phyloP scores from a whole-genome alignment of 2,797 vertebrate genomes.

The Lepilemur septentrionalis region DNA sequence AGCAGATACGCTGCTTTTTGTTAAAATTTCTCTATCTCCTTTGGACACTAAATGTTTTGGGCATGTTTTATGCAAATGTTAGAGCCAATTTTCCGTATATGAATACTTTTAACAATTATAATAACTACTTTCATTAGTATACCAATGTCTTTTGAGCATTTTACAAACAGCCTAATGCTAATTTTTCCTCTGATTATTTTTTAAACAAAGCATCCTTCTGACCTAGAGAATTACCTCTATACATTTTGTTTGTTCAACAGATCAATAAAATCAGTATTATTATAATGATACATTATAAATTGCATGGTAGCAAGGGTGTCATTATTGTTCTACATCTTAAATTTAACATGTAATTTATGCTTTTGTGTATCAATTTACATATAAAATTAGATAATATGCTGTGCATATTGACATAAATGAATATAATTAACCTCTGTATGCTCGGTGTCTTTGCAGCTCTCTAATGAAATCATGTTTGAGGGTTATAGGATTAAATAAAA shows the following conservation, averaged over 20 bases:
- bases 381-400: slow-evolving; percentile 73
- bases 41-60: neutral
- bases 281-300: neutral
- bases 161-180: neutral
- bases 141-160: neutral
- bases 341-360: slow-evolving; percentile 70
- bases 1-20: neutral
- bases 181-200: neutral
- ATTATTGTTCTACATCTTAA: slow-evolving; percentile 69
- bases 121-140: neutral
- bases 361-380: slow-evolving; percentile 71
- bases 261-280: neutral
- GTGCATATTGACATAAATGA: slow-evolving; percentile 68
- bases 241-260: neutral
- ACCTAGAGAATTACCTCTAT: neutral
- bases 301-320: neutral
- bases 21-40: neutral
- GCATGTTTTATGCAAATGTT: neutral
- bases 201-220: neutral
- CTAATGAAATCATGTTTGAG: slow-evolving; percentile 56
- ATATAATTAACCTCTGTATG: slow-evolving; percentile 76
- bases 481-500: slow-evolving; percentile 57
- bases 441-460: slow-evolving; percentile 45
- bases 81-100: neutral
- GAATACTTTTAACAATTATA: neutral